These are phyloP conservation scores for Aporophyla lueneburgensis DNA, from an alignment of 2,888 invertebrate genomes.

Conservation along the genomic window DNA sequence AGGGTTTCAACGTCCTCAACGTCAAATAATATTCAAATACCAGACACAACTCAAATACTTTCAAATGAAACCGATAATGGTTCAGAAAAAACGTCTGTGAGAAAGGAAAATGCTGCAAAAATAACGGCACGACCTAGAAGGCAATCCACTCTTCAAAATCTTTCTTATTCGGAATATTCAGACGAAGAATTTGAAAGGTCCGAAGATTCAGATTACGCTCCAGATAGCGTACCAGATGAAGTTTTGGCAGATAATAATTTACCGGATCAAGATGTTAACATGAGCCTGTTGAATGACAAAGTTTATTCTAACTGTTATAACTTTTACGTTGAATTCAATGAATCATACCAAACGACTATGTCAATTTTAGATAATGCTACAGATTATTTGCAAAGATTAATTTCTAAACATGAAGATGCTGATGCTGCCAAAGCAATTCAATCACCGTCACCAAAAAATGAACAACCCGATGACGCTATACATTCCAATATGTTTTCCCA, in stretches of 20 bases:
- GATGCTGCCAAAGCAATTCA: neutral
- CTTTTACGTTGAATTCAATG: slow-evolving; percentile 35
- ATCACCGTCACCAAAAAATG: neutral
- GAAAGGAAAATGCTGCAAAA: neutral
- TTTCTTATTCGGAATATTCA: slow-evolving; percentile 12
- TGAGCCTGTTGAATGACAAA: neutral
- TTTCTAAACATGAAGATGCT: neutral
- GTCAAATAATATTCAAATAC: neutral
- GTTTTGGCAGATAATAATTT: neutral
- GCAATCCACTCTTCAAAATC: neutral
- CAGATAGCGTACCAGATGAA: neutral
- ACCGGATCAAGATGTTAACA: neutral
- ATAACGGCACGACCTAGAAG: slow-evolving; percentile 9
- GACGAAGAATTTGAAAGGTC: slow-evolving; percentile 13
- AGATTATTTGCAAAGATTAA: slow-evolving; percentile 22
- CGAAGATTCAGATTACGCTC: slow-evolving; percentile 17
- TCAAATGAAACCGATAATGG: neutral
- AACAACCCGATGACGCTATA: neutral
- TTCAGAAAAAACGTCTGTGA: neutral
- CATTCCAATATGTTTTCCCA: slow-evolving; percentile 4
- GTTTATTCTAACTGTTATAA: slow-evolving; percentile 22
- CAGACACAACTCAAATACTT: neutral
- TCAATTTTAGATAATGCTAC: slow-evolving; percentile 24
- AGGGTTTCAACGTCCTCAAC: neutral
- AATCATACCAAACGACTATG: slow-evolving; percentile 32